These are phyloP conservation scores for Alcis repandata DNA, from an alignment of 2,888 invertebrate genomes.

Conservation along the genomic window DNA sequence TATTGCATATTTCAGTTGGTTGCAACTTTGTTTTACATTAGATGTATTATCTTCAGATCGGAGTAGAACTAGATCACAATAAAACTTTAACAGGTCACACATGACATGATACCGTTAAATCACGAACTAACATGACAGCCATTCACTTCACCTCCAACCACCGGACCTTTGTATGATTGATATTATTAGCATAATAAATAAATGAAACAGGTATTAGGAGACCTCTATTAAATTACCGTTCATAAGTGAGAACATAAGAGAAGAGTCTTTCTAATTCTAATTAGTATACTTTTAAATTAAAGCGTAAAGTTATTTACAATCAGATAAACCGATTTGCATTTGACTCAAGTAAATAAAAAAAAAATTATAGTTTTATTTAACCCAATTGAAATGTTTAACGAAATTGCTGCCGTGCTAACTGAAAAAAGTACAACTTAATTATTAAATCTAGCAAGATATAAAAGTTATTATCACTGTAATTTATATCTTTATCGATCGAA, in stretches of 20 bases:
- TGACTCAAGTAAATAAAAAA: slow-evolving; percentile 47
- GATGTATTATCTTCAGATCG: not conserved
- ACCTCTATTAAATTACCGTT: slow-evolving; percentile 4
- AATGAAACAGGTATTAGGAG: slow-evolving; percentile 3
- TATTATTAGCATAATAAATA: slow-evolving; percentile 1
- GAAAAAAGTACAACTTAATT: not conserved
- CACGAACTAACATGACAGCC: slow-evolving; percentile 30
- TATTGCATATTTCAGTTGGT: not conserved
- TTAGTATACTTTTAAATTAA: slow-evolving; percentile 1
- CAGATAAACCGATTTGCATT: slow-evolving; percentile 33
- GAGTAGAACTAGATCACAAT: not conserved
- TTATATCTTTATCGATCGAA: not conserved
- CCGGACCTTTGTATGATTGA: slow-evolving; percentile 14
- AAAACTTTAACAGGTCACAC: slow-evolving; percentile 11
- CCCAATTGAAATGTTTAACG: not conserved
- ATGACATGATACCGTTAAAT: slow-evolving; percentile 22
- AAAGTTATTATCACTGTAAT: not conserved
- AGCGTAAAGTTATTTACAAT: slow-evolving; percentile 11
- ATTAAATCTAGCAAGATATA: not conserved
- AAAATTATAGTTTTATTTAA: not conserved
- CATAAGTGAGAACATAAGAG: not conserved
- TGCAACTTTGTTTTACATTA: not conserved
- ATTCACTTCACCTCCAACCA: slow-evolving; percentile 30
- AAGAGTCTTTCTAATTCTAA: not conserved
- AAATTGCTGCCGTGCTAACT: not conserved